phyloP scores from a whole-genome alignment of 2,113 vertebrate genomes.

The Gila orcuttii region DNA sequence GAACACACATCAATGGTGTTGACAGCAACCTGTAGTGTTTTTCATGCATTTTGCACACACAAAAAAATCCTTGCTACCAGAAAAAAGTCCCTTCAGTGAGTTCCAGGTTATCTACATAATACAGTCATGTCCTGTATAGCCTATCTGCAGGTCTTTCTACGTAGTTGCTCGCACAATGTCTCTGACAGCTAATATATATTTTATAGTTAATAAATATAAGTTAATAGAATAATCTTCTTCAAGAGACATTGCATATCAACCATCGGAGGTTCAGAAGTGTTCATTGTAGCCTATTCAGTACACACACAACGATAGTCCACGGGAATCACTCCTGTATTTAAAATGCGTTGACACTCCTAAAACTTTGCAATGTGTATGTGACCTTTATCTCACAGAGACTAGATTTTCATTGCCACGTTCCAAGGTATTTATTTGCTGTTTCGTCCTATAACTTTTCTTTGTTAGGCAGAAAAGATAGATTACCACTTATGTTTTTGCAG shows the following conservation, averaged over 20 bases:
- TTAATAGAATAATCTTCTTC: too few relatives aligned
- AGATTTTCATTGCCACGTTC: not conserved
- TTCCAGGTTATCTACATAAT: not conserved
- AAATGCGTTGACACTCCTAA: not conserved
- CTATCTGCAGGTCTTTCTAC: not conserved
- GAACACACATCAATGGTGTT: not conserved
- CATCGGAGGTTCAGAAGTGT: too few relatives aligned
- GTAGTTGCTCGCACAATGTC: not conserved
- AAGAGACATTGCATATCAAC: too few relatives aligned
- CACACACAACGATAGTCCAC: not conserved
- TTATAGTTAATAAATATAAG: too few relatives aligned
- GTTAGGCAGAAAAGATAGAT: slow-evolving; percentile 45
- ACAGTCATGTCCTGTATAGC: not conserved
- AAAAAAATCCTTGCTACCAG: not conserved
- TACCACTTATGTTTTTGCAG: slow-evolving; percentile 49
- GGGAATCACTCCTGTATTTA: not conserved
- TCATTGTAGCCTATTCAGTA: not conserved
- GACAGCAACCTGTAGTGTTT: not conserved
- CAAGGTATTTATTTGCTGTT: slow-evolving; percentile 1
- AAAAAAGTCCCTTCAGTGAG: not conserved
- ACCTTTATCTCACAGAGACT: not conserved
- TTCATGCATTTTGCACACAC: not conserved
- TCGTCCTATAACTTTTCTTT: slow-evolving; percentile 12
- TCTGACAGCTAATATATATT: not conserved
- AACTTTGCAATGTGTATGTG: not conserved